Percentiles rank a stretch among this genome's conserved stretches.
Conservation (phyloP, 2,888 invertebrate genomes). For the Amiota mariae region DNA sequence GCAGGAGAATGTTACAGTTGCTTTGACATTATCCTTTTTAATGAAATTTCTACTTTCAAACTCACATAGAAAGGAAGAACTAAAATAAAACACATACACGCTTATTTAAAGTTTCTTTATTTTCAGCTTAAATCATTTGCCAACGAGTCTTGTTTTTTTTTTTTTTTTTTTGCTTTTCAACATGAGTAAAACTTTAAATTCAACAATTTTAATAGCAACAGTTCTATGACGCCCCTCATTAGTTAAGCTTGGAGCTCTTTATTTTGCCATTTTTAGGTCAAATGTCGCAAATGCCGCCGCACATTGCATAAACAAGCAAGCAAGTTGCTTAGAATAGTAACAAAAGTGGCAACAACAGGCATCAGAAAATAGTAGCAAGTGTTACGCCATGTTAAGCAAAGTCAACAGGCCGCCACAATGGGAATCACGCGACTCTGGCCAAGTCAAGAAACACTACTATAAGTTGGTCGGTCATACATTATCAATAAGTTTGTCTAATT, state of each 20-base stretch:
- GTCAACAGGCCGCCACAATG: slow-evolving; percentile 12
- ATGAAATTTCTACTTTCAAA: slow-evolving; percentile 58
- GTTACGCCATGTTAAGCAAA: neutral
- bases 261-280: slow-evolving; percentile 57
- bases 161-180: neutral
- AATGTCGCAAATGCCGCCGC: slow-evolving; percentile 52
- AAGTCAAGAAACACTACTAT: neutral
- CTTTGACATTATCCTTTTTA: slow-evolving; percentile 63
- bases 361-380: no score
- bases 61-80: neutral
- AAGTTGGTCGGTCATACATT: no score
- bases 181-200: slow-evolving; percentile 13
- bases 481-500: no score
- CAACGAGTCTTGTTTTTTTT: neutral
- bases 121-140: slow-evolving; percentile 46
- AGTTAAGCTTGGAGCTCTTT: slow-evolving; percentile 1
- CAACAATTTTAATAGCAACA: neutral
- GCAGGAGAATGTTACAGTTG: neutral
- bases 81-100: neutral
- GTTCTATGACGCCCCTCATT: slow-evolving; percentile 1
- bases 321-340: no score
- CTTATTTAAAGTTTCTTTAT: slow-evolving; percentile 23
- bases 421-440: neutral
- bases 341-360: no score
- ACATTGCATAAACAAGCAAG: neutral